These are phyloP conservation scores for Temnothorax rugatulus DNA, from an alignment of 2,888 invertebrate species.

Conservation along the genomic window DNA sequence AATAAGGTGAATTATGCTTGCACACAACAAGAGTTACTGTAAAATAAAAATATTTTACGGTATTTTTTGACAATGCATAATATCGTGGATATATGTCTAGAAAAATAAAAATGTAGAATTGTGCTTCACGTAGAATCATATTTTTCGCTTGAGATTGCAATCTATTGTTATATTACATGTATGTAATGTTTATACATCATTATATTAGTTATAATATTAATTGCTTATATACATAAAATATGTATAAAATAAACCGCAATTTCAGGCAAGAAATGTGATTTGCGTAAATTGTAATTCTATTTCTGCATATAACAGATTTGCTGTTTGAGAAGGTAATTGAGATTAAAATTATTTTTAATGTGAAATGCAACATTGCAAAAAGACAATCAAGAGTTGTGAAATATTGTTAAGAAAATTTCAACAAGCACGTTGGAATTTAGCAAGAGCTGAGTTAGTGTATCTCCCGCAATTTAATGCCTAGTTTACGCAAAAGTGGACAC, in stretches of 20 bases:
- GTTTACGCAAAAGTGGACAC: slow-evolving; percentile 14
- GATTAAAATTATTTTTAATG: slow-evolving; percentile 36
- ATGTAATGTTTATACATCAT: background rate
- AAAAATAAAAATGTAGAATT: slow-evolving; percentile 11
- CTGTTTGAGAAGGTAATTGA: slow-evolving; percentile 41
- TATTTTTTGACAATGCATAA: background rate
- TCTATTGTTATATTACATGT: background rate
- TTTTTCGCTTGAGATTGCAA: background rate
- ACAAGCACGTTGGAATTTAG: slow-evolving; percentile 1
- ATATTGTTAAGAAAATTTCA: slow-evolving; percentile 28
- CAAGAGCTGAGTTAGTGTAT: background rate
- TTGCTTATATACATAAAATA: background rate
- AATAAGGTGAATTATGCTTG: slow-evolving; percentile 9
- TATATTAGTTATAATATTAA: background rate
- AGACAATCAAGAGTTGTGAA: slow-evolving; percentile 20
- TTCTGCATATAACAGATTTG: slow-evolving; percentile 10
- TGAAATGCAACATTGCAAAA: slow-evolving; percentile 30
- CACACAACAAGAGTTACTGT: background rate
- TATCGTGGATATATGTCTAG: background rate
- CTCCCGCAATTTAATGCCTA: background rate
- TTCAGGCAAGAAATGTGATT: slow-evolving; percentile 19
- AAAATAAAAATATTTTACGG: background rate
- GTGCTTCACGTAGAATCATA: background rate
- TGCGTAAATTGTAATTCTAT: slow-evolving; percentile 24
- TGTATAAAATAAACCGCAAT: background rate